Evolutionary conservation across 1,140 invertebrate species (phyloP).

Genomic region (Leptestheria dahalacensis): DNA sequence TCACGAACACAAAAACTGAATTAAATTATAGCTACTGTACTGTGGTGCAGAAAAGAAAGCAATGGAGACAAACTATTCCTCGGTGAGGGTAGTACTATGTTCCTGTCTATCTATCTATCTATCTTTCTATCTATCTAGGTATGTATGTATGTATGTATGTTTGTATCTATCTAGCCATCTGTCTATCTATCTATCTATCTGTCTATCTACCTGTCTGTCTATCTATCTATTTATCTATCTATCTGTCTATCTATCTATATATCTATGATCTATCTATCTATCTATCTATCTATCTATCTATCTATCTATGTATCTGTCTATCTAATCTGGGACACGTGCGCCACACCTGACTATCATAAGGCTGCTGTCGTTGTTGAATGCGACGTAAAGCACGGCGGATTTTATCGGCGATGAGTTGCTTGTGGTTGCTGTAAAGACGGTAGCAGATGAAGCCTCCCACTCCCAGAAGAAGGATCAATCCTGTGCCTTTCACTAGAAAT

Average conservation of each 20-base stretch:
- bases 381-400: not conserved
- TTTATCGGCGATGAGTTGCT: not conserved
- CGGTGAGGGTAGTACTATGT: too few species aligned
- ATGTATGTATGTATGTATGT: too few species aligned
- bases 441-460: constrained; percentile 27
- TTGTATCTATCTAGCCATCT: too few species aligned
- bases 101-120: too few species aligned
- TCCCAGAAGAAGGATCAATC: constrained; percentile 25
- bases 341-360: not conserved
- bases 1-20: too few species aligned
- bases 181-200: too few species aligned
- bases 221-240: too few species aligned
- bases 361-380: not conserved
- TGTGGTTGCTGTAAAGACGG: constrained; percentile 20
- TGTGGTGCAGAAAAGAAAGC: too few species aligned
- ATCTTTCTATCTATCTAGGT: too few species aligned
- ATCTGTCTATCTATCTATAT: not conserved
- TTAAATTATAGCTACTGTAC: too few species aligned
- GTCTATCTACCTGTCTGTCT: too few species aligned
- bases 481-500: constrained; percentile 24
- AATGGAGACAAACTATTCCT: too few species aligned
- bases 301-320: not conserved
- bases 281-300: not conserved
- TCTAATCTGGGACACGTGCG: not conserved
- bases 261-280: not conserved